Evolutionary conservation across 2,888 invertebrate species (phyloP).

Genomic region (Caenorhabditis macrosperma): DNA sequence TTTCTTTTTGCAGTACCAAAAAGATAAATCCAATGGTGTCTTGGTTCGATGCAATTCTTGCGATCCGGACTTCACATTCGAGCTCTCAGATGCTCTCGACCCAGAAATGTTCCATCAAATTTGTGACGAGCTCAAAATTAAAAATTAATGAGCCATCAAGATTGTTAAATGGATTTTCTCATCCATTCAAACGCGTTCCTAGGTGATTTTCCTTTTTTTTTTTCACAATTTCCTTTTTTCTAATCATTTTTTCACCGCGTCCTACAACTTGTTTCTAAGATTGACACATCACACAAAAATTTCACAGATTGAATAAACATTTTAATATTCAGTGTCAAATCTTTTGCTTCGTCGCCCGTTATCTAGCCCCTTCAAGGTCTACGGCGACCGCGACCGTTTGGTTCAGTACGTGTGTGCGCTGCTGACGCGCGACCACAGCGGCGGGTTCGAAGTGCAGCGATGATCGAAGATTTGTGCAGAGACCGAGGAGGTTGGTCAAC

Average conservation of each 20-base stretch:
- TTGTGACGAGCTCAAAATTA: not conserved
- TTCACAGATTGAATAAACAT: not conserved
- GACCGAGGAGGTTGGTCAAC: constrained; percentile 39
- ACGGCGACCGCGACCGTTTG: constrained; percentile 6
- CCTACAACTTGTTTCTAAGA: not conserved
- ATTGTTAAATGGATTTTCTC: not conserved
- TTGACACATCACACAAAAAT: not conserved
- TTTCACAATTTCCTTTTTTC: not conserved
- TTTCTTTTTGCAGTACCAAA: not conserved
- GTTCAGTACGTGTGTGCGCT: constrained; percentile 19
- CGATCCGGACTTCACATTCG: constrained; percentile 11
- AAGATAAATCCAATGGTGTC: not conserved
- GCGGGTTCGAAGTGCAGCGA: constrained; percentile 16
- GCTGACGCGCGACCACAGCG: not conserved
- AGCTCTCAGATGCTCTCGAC: constrained; percentile 19
- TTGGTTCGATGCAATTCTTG: constrained; percentile 22
- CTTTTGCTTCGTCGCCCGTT: not conserved
- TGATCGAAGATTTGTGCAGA: constrained; percentile 51
- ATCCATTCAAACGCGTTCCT: not conserved
- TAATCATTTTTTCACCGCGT: not conserved
- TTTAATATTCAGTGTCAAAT: not conserved
- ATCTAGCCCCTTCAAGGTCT: not conserved
- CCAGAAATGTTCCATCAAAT: constrained; percentile 8
- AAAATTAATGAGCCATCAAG: not conserved
- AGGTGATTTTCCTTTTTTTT: not conserved